Conservation (phyloP, 1,140 invertebrate species). For the Stegodyphus dumicola region DNA sequence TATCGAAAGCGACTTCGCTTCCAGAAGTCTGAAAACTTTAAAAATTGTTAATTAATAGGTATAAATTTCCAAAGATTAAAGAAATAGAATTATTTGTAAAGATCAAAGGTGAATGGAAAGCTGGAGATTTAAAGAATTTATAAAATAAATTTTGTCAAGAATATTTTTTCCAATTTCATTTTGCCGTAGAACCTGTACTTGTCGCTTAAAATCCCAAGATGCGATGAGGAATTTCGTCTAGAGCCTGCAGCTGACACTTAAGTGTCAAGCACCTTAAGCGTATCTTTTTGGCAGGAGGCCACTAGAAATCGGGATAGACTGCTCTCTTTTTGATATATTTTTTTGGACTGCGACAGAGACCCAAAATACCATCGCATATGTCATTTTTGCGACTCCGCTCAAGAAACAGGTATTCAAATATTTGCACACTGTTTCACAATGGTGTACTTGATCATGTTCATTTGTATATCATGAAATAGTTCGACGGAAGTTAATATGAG, state of each 20-base stretch:
- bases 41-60: no score
- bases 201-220: background rate
- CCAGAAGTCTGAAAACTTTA: no score
- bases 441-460: no score
- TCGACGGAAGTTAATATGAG: no score
- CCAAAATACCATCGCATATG: background rate
- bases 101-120: no score
- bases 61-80: no score
- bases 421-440: background rate
- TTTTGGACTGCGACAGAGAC: conserved; percentile 1
- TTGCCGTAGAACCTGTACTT: background rate
- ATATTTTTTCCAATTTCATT: background rate
- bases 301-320: background rate
- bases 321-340: background rate
- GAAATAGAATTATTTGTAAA: no score
- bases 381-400: background rate
- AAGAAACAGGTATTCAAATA: conserved; percentile 1
- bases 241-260: background rate
- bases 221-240: background rate
- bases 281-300: background rate
- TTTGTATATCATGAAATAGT: no score
- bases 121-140: no score
- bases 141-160: no score
- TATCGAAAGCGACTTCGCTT: no score
- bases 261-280: conserved; percentile 1